Base-by-base conservation (phyloP, 2,113 vertebrate species). In the Tychaedon coryphoeus region DNA sequence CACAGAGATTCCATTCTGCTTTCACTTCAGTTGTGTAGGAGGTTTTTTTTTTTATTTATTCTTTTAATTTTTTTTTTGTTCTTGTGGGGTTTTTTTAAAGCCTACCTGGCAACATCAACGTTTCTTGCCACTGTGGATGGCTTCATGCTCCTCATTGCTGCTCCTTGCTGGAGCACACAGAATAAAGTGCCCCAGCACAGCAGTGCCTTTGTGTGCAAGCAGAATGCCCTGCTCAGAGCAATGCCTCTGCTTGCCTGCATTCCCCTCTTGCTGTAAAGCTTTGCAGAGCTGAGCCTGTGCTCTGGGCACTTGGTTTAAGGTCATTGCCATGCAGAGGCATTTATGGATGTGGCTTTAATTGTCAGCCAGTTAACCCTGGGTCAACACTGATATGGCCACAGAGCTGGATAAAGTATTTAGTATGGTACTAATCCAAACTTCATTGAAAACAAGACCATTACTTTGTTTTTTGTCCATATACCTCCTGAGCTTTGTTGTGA, bases 1-100 rank as follows among this genome's bases (percentile, higher is more conserved):
- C 12, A 94, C 85, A 96, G 61, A 74, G 90, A 15, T 42, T 95
- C 64, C 88, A 94, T 97, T 96, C 90, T 96, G 60, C 50, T 64
- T 90, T 95, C 78, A 64, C 71, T 94, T 62, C 0, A 2, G 31
- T 88, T 60, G 78, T 53, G 75, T 70, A 66, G 74, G 94, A 93
- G 86, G 40, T 1, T 50, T 90, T 90, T 70, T 88, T 38, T 15
- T 75, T 45, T 62, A 24, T 9, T 43, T n/a, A n/a, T 10, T 8
- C 18, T 12, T 53, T 4, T 19, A 2, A 16, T 26, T 19, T 17
- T 12, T 38, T 51, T 20, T 40, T 70, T 53, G 53, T 20, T 56
- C 11, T 54, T 54, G 29, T 33, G 19, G 4, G 15, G 12, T 51
- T 73, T 64, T 50, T 62, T 58, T 20, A 15, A 93, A 89, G 81